Evolutionary conservation across 2,888 invertebrate genomes (phyloP).

Genomic region (Loripinus fragilis): DNA sequence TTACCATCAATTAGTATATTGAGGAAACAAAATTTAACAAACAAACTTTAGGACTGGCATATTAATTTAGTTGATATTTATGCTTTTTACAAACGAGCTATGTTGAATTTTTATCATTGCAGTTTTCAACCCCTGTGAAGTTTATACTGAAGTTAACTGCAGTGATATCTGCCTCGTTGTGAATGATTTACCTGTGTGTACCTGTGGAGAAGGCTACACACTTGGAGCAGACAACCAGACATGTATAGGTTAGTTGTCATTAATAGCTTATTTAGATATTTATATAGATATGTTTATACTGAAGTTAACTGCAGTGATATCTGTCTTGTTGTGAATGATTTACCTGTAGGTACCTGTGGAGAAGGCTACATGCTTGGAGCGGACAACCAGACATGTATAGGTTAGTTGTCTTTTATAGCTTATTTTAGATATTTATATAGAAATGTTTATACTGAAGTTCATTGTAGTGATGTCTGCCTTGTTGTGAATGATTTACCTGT

Average conservation of each 20-base stretch:
- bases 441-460: conserved; percentile 32
- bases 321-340: conserved; percentile 35
- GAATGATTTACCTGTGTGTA: conserved; percentile 85
- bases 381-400: conserved; percentile 62
- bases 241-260: conserved; percentile 62
- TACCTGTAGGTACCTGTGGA: conserved; percentile 88
- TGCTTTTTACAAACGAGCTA: too few species aligned
- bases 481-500: conserved; percentile 32
- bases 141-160: conserved; percentile 43
- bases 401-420: too few species aligned
- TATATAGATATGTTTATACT: too few species aligned
- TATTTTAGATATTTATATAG: too few species aligned
- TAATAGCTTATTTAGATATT: too few species aligned
- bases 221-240: conserved; percentile 59
- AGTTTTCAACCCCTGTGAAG: conserved; percentile 46
- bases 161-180: conserved; percentile 49
- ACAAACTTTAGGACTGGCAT: too few species aligned
- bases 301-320: conserved; percentile 48
- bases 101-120: conserved; percentile 23
- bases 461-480: conserved; percentile 51
- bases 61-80: too few species aligned
- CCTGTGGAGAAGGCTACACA: conserved; percentile 85
- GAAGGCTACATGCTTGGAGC: conserved; percentile 64
- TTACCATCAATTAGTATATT: too few species aligned
- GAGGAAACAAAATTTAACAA: too few species aligned